Percentiles rank a stretch among this genome's conserved stretches.
phyloP scores from a whole-genome alignment of 2,113 vertebrate species.

The Hiodon alosoides region DNA sequence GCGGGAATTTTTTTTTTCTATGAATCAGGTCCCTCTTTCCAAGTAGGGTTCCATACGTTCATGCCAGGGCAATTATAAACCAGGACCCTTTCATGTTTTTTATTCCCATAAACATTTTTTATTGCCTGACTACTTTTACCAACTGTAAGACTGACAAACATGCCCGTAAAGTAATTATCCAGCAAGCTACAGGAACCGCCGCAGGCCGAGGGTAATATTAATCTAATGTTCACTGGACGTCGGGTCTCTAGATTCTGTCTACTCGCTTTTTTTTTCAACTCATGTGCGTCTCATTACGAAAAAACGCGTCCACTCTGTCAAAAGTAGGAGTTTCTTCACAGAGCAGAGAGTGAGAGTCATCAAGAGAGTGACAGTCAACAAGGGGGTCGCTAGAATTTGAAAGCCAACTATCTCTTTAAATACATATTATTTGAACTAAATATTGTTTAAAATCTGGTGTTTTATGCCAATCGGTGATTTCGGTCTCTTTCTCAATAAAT shows the following conservation, averaged over 20 bases:
- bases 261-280: not conserved
- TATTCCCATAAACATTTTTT: constrained; percentile 10
- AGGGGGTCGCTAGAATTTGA: not conserved
- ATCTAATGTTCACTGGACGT: constrained; percentile 1
- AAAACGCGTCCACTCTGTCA: constrained; percentile 2
- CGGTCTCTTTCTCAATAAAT: not conserved
- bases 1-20: too few species aligned
- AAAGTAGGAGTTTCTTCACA: constrained; percentile 17
- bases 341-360: constrained; percentile 8
- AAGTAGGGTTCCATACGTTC: not conserved
- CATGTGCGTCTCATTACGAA: constrained; percentile 18
- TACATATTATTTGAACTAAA: not conserved
- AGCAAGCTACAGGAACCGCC: constrained; percentile 14
- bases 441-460: not conserved
- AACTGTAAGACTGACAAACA: not conserved
- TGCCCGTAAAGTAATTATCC: not conserved
- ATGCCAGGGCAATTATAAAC: not conserved
- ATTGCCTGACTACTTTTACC: constrained; percentile 12
- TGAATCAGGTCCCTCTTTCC: not conserved
- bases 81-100: constrained; percentile 6
- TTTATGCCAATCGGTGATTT: not conserved
- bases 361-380: not conserved
- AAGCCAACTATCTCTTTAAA: not conserved
- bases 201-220: constrained; percentile 10
- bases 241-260: not conserved